Percentiles rank a stretch among this genome's conserved stretches.
These are phyloP conservation scores for Epinotia nisella DNA, from an alignment of 2,888 invertebrate species.

Conservation along the genomic window DNA sequence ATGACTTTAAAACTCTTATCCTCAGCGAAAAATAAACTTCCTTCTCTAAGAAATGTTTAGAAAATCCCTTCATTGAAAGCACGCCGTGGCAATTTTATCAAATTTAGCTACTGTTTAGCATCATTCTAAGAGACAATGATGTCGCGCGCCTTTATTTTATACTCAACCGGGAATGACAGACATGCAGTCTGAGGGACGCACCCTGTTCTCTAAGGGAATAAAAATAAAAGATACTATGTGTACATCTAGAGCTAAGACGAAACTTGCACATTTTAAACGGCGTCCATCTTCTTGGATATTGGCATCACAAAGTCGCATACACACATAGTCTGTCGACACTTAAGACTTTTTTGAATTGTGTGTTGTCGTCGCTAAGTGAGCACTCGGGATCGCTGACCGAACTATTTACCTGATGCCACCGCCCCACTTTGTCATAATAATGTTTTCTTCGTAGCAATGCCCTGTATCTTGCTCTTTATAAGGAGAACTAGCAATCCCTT, in stretches of 20 bases:
- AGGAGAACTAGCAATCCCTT: conserved; percentile 22
- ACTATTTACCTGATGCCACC: conserved; percentile 37
- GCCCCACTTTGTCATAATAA: conserved; percentile 42
- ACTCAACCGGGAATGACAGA: conserved; percentile 32
- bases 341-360: conserved; percentile 6
- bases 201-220: conserved; percentile 1
- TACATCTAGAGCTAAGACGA: not conserved
- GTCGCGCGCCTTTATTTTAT: not conserved
- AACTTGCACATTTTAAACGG: conserved; percentile 5
- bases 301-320: not conserved
- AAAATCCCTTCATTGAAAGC: not conserved
- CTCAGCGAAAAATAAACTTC: not conserved
- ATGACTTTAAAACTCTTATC: too few relatives aligned
- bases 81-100: not conserved
- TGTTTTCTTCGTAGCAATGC: conserved; percentile 31
- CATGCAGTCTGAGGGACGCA: conserved; percentile 35
- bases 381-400: conserved; percentile 40
- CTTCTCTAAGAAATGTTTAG: not conserved
- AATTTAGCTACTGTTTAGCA: conserved; percentile 1
- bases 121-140: conserved; percentile 18
- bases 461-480: conserved; percentile 13
- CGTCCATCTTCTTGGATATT: not conserved
- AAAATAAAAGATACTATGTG: conserved; percentile 6
- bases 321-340: not conserved
- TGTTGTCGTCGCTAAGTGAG: conserved; percentile 22